Conservation (phyloP, 2,888 invertebrate genomes). For the Cecidostiba fungosa region DNA sequence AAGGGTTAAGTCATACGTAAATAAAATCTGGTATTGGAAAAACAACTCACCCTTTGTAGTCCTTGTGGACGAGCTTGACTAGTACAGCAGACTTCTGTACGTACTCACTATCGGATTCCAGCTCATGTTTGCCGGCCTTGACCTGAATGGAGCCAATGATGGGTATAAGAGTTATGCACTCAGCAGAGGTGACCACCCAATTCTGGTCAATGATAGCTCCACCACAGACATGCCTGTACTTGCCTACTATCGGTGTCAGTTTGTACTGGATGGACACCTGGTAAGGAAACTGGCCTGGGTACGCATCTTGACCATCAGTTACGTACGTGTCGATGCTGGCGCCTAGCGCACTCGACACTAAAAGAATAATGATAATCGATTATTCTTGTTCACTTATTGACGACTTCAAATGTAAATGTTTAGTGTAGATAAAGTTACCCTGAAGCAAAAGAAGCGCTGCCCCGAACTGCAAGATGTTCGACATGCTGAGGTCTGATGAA, state of each 20-base stretch:
- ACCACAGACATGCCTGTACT: constrained; percentile 49
- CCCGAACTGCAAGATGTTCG: not conserved
- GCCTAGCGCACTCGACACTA: not conserved
- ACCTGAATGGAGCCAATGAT: constrained; percentile 52
- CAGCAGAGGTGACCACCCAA: constrained; percentile 66
- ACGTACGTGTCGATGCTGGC: not conserved
- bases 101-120: constrained; percentile 37
- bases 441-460: constrained; percentile 17
- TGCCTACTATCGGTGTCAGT: constrained; percentile 26
- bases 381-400: not conserved
- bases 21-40: not conserved
- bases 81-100: constrained; percentile 49
- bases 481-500: constrained; percentile 12
- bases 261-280: constrained; percentile 46
- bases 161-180: constrained; percentile 62
- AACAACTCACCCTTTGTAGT: constrained; percentile 55
- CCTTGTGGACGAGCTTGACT: constrained; percentile 46
- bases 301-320: constrained; percentile 35
- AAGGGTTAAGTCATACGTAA: not conserved
- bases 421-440: constrained; percentile 24
- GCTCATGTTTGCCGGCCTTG: constrained; percentile 64
- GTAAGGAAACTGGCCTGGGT: constrained; percentile 49
- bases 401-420: not conserved
- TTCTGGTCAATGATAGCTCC: constrained; percentile 56
- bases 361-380: not conserved